Evolutionary conservation across 2,113 vertebrate genomes (phyloP), one percentile per base, ranked within the genome.

Genomic region (Ardeotis arabs): DNA sequence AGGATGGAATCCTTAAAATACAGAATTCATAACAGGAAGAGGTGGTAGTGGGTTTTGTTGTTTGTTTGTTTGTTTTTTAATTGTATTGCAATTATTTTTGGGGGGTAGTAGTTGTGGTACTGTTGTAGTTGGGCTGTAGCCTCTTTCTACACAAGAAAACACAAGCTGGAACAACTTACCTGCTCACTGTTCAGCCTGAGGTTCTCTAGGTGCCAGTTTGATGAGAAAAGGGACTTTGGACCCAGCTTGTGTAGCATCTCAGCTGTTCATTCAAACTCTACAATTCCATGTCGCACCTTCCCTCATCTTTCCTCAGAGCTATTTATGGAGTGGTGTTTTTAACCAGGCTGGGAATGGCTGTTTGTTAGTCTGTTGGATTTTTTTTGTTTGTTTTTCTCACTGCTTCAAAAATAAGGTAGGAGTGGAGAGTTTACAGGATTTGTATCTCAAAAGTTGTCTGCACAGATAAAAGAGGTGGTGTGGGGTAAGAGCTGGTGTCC

Each of bases 251-350:
- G 35, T 10, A 27, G 27, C 1, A 1, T 31, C 52, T 68, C 49
- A 18, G 13, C 9, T 3, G 1, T 41, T 77, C 41, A 3, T 52
- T 67, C 37, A 29, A 18, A 23, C 0, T 0, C 52, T 10, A 7
- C 12, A 39, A 7, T 37, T 68, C 53, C 21, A 3, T 1, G 22
- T 33, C 53, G 20, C 25, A 5, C 10, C 45, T 67, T 45, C 21
- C 11, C 11, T 44, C 0, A 1, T 16, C 19, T 19, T 56, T 63
- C 27, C 25, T 47, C 64, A 23, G 41, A 24, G 35, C 39, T 55
- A 0, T 31, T 15, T 15, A 16, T n/a, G 37, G 41, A 29, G 28
- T 2, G 0, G 4, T 16, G 31, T 27, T 56, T 80, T 59, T n/a
- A 22, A 11, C 39, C 35, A 19, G 25, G 11, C 29, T 79, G 60